Base-by-base conservation (phyloP, 1,140 invertebrate species). In the Musca domestica region DNA sequence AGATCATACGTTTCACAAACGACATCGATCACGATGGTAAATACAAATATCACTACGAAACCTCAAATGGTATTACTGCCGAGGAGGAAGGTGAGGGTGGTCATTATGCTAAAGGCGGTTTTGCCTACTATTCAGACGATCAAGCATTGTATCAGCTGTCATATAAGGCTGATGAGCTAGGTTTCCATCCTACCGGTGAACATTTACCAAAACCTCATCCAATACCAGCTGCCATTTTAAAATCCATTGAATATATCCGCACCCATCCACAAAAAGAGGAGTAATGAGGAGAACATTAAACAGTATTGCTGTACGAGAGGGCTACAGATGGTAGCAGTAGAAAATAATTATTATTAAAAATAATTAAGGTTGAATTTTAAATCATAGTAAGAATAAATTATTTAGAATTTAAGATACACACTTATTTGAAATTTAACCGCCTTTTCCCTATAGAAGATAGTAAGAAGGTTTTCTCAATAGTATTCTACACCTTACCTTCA, bases 161-260 rank as follows among this genome's bases (percentile, higher is more conserved):
- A 12, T 88, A 88, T 71, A 84, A 83, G 5, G 87, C 88, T 27
- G 87, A 88, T 74, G 87, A 88, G 74, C 7, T 17, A n/a, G 88
- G 83, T 1, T 85, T 83, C 76, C 81, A 82, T 67, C 83, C 86
- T 17, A 74, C 77, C 47, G 85, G 85, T 4, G 83, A 84, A 17
- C 85, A 86, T 76, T 69, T 86, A 61, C 85, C 85, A 12, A 85
- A 83, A 1, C 81, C 84, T 2, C 85, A 78, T 20, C 83, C 78
- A 49, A 81, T 81, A 66, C 80, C 80, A 1, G 72, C 76, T 67
- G 71, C 72, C 17, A 81, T 82, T 46, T 71, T 77, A 25, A 78
- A 76, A 69, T 78, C 82, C 7, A 69, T 88, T 20, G 85, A 83
- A 52, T 87, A 83, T 74, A 81, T 85, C 71, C 84, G 85, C 67